A percentile compares a stretch with the other conserved stretches of the same genome.
These are phyloP conservation scores for Caenorhabditis remanei DNA, from an alignment of 1,140 invertebrate species.

Conservation along the genomic window DNA sequence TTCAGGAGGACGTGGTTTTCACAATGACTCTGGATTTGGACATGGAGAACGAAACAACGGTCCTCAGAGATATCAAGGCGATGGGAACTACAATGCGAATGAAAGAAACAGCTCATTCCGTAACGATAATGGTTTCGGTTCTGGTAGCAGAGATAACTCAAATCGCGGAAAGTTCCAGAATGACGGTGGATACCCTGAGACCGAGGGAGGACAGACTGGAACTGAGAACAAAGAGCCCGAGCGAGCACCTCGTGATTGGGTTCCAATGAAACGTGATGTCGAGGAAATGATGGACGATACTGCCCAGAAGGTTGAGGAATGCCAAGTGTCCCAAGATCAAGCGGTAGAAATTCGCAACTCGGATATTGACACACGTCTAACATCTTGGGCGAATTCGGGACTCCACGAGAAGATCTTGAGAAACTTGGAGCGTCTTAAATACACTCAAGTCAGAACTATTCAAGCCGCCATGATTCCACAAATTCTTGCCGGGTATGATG, in stretches of 20 bases:
- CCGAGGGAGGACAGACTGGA: neutral
- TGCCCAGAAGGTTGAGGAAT: neutral
- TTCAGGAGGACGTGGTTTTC: too few relatives aligned
- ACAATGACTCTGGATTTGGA: too few relatives aligned
- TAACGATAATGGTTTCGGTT: neutral
- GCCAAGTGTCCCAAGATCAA: neutral
- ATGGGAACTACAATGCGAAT: too few relatives aligned
- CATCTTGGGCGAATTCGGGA: neutral
- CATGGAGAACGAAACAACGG: too few relatives aligned
- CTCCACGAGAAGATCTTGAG: neutral
- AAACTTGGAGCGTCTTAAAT: neutral
- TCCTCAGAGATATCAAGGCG: too few relatives aligned
- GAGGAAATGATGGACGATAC: neutral
- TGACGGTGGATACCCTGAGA: neutral
- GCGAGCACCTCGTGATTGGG: neutral
- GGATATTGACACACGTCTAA: neutral
- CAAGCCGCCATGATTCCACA: conserved; percentile 67
- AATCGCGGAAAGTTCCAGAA: neutral
- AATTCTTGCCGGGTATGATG: conserved; percentile 70
- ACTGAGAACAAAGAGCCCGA: too few relatives aligned
- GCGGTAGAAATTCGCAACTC: conserved; percentile 25
- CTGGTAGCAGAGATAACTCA: neutral
- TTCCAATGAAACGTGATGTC: neutral
- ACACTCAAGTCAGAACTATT: neutral
- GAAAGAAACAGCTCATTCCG: neutral